phyloP scores from a whole-genome alignment of 2,888 invertebrate genomes.

The Cerceris rybyensis region DNA sequence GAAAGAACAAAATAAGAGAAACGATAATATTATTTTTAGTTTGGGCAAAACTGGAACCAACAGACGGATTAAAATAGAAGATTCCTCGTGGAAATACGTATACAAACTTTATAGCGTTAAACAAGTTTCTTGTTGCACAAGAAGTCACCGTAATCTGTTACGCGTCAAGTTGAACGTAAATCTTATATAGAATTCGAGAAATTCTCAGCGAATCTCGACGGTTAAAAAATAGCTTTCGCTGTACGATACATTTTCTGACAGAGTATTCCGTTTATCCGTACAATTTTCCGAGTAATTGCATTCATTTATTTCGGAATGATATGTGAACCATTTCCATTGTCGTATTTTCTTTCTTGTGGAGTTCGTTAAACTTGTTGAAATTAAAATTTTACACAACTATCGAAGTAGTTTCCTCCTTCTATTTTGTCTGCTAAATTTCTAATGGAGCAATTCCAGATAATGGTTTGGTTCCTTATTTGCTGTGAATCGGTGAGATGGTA shows the following conservation, averaged over 20 bases:
- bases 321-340: too few species aligned
- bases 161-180: neutral
- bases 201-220: neutral
- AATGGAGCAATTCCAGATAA: slow-evolving; percentile 32
- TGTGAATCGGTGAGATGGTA: slow-evolving; percentile 1
- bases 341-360: too few species aligned
- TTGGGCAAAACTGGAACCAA: neutral
- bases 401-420: neutral
- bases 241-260: too few species aligned
- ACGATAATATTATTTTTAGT: neutral
- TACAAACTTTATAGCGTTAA: neutral
- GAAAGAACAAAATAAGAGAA: neutral
- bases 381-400: neutral
- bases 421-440: slow-evolving; percentile 30
- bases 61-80: neutral
- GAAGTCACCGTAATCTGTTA: neutral
- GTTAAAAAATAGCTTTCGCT: neutral
- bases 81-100: neutral
- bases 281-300: too few species aligned
- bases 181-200: slow-evolving; percentile 4
- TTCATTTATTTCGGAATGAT: too few species aligned
- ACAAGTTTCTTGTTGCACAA: neutral
- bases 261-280: too few species aligned
- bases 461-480: slow-evolving; percentile 17
- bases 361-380: too few species aligned